These are phyloP conservation scores for Bombus pyrosoma DNA, from an alignment of 1,140 invertebrate genomes.

Conservation along the genomic window DNA sequence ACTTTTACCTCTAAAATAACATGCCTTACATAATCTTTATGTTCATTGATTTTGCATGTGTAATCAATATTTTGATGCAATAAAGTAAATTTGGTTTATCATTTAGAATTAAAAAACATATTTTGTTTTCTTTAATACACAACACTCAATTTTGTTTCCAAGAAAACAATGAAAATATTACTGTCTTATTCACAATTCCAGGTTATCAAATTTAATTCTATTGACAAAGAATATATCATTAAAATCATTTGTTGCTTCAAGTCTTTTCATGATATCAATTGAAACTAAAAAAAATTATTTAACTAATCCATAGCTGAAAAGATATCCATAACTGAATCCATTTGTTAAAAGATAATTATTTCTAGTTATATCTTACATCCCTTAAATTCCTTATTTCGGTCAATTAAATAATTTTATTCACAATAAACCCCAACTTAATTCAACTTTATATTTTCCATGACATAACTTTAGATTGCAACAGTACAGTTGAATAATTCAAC, in stretches of 20 bases:
- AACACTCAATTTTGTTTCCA: not conserved
- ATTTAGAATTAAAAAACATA: not conserved
- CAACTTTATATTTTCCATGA: not conserved
- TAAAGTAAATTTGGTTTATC: not conserved
- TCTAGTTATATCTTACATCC: not conserved
- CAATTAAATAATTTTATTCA: not conserved
- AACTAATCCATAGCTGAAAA: not conserved
- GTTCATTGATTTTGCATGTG: not conserved
- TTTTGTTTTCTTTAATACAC: not conserved
- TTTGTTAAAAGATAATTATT: not conserved
- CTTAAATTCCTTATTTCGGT: not conserved
- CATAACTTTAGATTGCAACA: not conserved
- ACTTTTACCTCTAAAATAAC: not conserved
- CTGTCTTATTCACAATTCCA: not conserved
- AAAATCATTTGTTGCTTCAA: not conserved
- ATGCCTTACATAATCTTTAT: constrained; percentile 41
- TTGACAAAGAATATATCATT: not conserved
- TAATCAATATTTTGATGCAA: not conserved
- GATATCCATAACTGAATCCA: not conserved
- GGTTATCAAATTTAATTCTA: not conserved
- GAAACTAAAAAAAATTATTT: not conserved
- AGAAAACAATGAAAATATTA: not conserved
- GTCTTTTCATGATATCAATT: not conserved
- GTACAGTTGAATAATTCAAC: not conserved
- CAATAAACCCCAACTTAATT: not conserved